Evolutionary conservation across 2,888 invertebrate species (phyloP).

Genomic region (Coelopa pilipes): DNA sequence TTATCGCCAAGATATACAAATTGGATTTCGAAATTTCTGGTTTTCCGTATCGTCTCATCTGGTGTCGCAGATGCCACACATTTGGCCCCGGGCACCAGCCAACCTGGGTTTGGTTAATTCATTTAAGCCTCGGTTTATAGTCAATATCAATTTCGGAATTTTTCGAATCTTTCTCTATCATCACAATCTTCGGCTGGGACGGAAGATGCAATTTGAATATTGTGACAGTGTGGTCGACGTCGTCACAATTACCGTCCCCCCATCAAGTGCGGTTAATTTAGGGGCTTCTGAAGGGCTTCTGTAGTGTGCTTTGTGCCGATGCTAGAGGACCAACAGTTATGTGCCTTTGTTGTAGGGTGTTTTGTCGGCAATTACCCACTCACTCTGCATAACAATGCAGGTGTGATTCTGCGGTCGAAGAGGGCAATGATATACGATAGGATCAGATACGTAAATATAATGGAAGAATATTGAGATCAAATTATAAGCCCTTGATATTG

Average conservation of each 20-base stretch:
- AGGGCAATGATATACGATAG: too few species aligned
- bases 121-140: too few species aligned
- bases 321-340: not conserved
- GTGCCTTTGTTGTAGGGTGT: not conserved
- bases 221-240: not conserved
- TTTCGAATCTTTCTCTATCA: too few species aligned
- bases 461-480: too few species aligned
- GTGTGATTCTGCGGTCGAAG: not conserved
- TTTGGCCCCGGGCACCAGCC: not conserved
- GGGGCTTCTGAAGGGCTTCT: not conserved
- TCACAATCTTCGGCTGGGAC: not conserved
- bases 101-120: not conserved
- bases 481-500: too few species aligned
- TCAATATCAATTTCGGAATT: too few species aligned
- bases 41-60: not conserved
- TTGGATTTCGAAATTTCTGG: not conserved
- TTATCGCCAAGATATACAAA: conserved; percentile 23
- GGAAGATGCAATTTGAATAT: conserved; percentile 20
- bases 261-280: conserved; percentile 7
- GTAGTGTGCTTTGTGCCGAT: not conserved
- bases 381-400: not conserved
- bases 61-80: conserved; percentile 20
- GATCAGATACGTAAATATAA: too few species aligned
- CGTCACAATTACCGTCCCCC: not conserved
- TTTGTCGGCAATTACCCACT: not conserved